A percentile compares a stretch with the other conserved stretches of the same genome.
These are phyloP conservation scores for Bombus terrestris DNA, from an alignment of 1,140 invertebrate genomes.

Conservation along the genomic window DNA sequence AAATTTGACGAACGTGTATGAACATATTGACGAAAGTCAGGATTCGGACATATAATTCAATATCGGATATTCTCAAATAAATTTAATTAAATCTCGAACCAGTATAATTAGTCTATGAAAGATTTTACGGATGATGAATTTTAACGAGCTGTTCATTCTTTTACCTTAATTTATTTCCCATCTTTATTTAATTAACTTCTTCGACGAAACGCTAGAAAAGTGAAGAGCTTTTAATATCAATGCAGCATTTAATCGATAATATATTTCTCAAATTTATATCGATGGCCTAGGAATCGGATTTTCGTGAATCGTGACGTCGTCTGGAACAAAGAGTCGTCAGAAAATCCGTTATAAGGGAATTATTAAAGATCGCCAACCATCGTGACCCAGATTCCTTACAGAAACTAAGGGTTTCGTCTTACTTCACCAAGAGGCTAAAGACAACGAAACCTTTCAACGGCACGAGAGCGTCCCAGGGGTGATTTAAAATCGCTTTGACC, in stretches of 20 bases:
- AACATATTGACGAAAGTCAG: neutral
- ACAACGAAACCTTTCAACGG: constrained; percentile 28
- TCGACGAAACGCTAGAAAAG: neutral
- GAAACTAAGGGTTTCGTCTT: neutral
- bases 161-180: neutral
- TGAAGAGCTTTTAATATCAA: neutral
- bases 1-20: neutral
- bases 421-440: neutral
- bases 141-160: neutral
- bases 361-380: neutral
- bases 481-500: constrained; percentile 50
- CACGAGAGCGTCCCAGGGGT: constrained; percentile 31
- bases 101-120: neutral
- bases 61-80: neutral
- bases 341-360: constrained; percentile 1
- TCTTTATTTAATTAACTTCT: neutral
- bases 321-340: neutral
- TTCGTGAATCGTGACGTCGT: neutral
- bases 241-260: neutral
- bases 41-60: neutral
- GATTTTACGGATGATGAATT: neutral
- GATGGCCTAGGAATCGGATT: too few species aligned
- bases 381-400: constrained; percentile 26
- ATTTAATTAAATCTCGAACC: neutral
- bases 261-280: neutral